phyloP scores from a whole-genome alignment of 1,140 invertebrate genomes.

The Ceratitis capitata region DNA sequence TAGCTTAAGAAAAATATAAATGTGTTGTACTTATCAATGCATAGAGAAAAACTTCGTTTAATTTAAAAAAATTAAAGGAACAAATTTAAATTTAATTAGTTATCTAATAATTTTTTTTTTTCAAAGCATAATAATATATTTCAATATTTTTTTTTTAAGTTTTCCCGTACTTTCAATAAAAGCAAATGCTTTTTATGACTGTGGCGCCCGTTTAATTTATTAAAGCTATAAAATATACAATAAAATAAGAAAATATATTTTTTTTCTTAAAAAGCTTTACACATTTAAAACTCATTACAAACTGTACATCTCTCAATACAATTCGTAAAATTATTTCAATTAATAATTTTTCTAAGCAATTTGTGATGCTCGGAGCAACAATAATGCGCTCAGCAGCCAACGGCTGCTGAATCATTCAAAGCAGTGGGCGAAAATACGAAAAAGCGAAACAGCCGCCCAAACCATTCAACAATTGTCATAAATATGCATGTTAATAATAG shows the following conservation, averaged over 20 bases:
- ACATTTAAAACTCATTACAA: neutral
- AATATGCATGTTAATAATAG: neutral
- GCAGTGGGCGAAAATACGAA: no score
- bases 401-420: neutral
- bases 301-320: neutral
- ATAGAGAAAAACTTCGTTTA: no score
- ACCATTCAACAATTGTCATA: neutral
- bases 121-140: no score
- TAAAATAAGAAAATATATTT: neutral
- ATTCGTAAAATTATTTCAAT: neutral
- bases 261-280: neutral
- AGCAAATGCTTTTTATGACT: neutral
- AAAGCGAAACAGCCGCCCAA: neutral
- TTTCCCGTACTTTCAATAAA: no score
- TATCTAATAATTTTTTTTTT: no score
- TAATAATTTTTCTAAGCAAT: conserved; percentile 11
- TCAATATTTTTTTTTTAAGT: no score
- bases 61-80: no score
- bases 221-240: neutral
- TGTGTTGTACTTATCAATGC: no score
- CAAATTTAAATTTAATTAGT: no score
- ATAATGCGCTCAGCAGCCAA: neutral
- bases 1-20: no score
- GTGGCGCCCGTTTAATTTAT: neutral
- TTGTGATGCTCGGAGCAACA: neutral